These are phyloP conservation scores for Cataglyphis altisquamis DNA, from an alignment of 2,888 invertebrate species.

Conservation along the genomic window DNA sequence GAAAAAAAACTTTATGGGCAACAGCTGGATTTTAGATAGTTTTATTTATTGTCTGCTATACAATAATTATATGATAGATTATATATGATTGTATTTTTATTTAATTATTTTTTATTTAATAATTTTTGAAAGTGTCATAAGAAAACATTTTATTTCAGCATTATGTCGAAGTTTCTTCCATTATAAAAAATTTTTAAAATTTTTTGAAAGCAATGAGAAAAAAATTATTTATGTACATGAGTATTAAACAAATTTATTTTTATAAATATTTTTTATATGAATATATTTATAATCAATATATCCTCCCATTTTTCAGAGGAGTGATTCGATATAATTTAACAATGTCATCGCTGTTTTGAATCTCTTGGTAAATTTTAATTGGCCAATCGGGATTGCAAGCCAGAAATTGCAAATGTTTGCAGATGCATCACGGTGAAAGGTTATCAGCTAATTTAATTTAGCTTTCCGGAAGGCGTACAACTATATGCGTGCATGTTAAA, in stretches of 20 bases:
- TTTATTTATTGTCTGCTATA: neutral
- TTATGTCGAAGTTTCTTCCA: neutral
- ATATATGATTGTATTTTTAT: neutral
- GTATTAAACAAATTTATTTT: neutral
- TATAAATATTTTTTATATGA: neutral
- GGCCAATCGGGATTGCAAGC: slow-evolving; percentile 5
- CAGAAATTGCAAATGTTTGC: slow-evolving; percentile 33
- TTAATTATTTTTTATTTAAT: neutral
- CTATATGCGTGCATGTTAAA: slow-evolving; percentile 31
- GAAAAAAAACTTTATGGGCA: neutral
- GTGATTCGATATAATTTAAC: neutral
- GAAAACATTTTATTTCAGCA: neutral
- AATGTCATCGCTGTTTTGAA: neutral
- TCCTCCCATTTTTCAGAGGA: neutral
- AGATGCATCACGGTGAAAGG: slow-evolving; percentile 23
- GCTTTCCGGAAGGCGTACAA: slow-evolving; percentile 7
- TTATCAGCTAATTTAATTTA: slow-evolving; percentile 46
- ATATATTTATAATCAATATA: neutral
- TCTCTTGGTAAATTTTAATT: slow-evolving; percentile 19
- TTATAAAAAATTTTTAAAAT: neutral
- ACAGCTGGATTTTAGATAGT: neutral
- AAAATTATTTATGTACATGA: neutral
- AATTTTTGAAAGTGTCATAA: neutral
- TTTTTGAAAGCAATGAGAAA: neutral
- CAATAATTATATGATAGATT: too few relatives aligned